Percentiles rank a stretch among this genome's conserved stretches.
phyloP scores from a whole-genome alignment of 2,113 vertebrate genomes.

The Pachypanchax playfairii region DNA sequence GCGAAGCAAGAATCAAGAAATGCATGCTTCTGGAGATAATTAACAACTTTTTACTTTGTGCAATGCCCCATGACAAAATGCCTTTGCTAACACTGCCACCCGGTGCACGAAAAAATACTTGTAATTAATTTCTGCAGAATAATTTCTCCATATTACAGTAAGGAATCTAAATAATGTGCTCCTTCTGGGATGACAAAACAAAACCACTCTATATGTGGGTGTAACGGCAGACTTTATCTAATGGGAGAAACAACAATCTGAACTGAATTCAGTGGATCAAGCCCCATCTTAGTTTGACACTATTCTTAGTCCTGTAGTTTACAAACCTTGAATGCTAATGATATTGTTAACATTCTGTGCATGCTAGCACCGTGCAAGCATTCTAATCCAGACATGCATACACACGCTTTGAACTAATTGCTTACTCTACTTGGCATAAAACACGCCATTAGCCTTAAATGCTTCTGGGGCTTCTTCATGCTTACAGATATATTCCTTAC shows the following conservation, averaged over 20 bases:
- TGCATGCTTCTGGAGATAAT: conserved; percentile 30
- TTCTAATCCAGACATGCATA: conserved; percentile 43
- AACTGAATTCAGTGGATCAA: conserved; percentile 21
- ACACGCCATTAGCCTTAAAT: conserved; percentile 41
- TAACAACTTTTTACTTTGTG: not conserved
- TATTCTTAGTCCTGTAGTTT: conserved; percentile 40
- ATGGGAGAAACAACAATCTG: not conserved
- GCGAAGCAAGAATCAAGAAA: conserved; percentile 9
- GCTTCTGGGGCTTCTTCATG: conserved; percentile 27
- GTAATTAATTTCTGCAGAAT: conserved; percentile 1
- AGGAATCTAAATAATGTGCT: conserved; percentile 14
- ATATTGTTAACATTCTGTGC: conserved; percentile 62
- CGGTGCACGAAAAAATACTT: conserved; percentile 29
- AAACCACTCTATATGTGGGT: not conserved
- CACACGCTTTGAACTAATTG: conserved; percentile 46
- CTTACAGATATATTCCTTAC: conserved; percentile 5
- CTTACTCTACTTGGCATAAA: conserved; percentile 26
- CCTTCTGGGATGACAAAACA: not conserved
- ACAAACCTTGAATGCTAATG: conserved; percentile 62
- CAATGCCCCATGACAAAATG: conserved; percentile 1
- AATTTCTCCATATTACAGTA: not conserved
- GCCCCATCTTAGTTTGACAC: conserved; percentile 13
- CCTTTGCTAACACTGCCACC: conserved; percentile 69
- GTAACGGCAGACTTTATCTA: not conserved
- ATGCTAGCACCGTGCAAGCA: conserved; percentile 38